Percentiles rank a stretch among this genome's conserved stretches.
Conservation (phyloP, 2,797 vertebrate genomes). For the Lepus townsendii region DNA sequence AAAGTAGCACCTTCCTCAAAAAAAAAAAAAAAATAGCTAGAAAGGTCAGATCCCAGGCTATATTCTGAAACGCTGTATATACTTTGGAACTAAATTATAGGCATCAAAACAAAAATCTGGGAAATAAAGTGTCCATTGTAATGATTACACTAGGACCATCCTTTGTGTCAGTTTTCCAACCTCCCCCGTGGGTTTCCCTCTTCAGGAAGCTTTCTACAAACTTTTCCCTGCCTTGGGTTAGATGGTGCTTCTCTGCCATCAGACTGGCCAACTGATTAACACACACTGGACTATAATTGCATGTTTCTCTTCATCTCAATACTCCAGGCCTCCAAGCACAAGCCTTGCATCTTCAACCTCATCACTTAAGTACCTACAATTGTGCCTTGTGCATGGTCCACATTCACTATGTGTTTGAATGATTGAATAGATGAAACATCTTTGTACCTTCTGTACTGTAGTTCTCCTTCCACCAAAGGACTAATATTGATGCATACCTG, state of each 20-base stretch:
- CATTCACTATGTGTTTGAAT: neutral
- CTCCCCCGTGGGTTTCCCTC: neutral
- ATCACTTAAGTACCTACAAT: neutral
- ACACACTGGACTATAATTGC: rapidly evolving
- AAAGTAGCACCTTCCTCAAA: constrained; percentile 45
- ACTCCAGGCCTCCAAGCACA: neutral
- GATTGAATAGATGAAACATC: neutral
- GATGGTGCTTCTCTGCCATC: neutral
- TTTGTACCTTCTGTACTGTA: neutral
- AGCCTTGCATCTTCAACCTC: neutral
- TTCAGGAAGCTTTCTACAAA: neutral
- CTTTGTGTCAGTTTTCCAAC: neutral
- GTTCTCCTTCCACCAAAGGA: neutral
- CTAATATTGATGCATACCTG: neutral
- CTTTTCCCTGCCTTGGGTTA: neutral
- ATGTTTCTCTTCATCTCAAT: neutral
- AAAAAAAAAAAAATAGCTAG: constrained; percentile 34
- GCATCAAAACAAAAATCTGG: neutral
- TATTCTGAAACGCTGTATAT: neutral
- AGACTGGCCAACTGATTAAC: too few relatives aligned
- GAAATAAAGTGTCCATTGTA: neutral
- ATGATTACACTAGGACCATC: neutral
- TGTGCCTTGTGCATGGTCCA: neutral
- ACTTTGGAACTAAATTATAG: neutral
- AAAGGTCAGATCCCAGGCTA: neutral